Evolutionary conservation across 1,140 invertebrate genomes (phyloP).

Genomic region (Akabosia matsudoensis): DNA sequence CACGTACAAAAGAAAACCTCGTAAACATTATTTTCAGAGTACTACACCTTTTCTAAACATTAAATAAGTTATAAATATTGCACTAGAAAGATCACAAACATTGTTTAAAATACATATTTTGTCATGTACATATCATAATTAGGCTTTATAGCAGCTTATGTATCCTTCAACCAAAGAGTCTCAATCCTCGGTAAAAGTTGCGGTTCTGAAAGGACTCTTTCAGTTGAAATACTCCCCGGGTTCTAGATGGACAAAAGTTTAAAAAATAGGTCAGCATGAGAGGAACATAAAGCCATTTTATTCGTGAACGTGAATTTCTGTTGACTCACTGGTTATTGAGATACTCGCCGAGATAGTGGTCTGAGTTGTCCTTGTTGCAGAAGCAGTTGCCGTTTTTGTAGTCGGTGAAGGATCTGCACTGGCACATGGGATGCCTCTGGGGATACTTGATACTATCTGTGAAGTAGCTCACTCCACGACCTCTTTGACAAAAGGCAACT

Average conservation of each 20-base stretch:
- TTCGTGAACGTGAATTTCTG: background rate
- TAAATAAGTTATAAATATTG: no score
- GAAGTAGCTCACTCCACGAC: constrained; percentile 35
- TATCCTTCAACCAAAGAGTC: background rate
- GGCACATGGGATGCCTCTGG: constrained; percentile 25
- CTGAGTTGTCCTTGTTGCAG: background rate
- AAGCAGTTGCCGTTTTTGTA: constrained; percentile 27
- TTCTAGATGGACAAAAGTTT: constrained; percentile 11
- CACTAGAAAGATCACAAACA: no score
- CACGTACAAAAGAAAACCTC: no score
- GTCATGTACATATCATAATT: background rate
- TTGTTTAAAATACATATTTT: no score
- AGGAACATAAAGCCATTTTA: background rate
- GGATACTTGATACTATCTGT: constrained; percentile 24
- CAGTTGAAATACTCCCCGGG: constrained; percentile 14
- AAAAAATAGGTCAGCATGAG: constrained; percentile 13
- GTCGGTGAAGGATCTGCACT: constrained; percentile 17
- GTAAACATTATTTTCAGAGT: no score
- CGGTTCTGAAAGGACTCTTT: background rate
- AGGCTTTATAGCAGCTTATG: background rate
- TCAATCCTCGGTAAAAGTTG: background rate
- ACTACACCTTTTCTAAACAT: no score
- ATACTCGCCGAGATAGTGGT: background rate
- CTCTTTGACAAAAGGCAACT: constrained; percentile 24
- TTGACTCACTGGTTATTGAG: constrained; percentile 23